A percentile compares a stretch with the other conserved stretches of the same genome.
phyloP scores from a whole-genome alignment of 2,888 invertebrate genomes.

The Adelognathus sp. region DNA sequence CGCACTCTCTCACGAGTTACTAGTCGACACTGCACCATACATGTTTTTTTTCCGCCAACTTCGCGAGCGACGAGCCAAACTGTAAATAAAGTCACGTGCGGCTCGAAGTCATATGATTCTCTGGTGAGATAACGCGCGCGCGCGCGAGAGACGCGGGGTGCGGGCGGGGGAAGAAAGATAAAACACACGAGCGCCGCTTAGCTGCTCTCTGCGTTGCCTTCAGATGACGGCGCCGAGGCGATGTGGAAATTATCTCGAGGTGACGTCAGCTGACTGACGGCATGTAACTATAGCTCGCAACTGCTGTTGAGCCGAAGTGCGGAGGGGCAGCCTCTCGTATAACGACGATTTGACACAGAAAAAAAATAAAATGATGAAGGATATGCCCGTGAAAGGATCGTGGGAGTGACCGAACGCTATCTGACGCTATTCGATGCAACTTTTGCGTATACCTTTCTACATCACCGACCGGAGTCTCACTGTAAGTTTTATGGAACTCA shows the following conservation, averaged over 20 bases:
- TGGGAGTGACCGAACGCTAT: neutral
- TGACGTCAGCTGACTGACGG: conserved; percentile 22
- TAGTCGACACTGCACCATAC: conserved; percentile 75
- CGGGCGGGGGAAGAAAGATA: too few species aligned
- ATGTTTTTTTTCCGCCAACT: too few species aligned
- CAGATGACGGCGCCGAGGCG: neutral
- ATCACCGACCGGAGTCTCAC: neutral
- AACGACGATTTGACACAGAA: neutral
- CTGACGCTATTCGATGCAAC: neutral
- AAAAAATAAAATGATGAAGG: conserved; percentile 20
- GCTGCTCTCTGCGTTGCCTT: neutral
- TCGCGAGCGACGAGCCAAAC: conserved; percentile 73
- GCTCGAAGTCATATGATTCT: conserved; percentile 79
- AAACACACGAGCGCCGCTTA: neutral
- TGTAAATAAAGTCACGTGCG: conserved; percentile 82
- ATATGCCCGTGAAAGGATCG: conserved; percentile 9
- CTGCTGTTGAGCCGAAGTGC: neutral
- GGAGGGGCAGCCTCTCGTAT: neutral
- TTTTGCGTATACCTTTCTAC: neutral
- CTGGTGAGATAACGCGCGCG: conserved; percentile 45
- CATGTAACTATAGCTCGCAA: neutral
- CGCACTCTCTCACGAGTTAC: conserved; percentile 73
- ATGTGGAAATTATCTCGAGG: neutral
- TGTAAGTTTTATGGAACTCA: neutral
- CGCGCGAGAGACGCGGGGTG: neutral